Evolutionary conservation across 2,888 invertebrate species (phyloP).

Genomic region (Drosophila emarginata): DNA sequence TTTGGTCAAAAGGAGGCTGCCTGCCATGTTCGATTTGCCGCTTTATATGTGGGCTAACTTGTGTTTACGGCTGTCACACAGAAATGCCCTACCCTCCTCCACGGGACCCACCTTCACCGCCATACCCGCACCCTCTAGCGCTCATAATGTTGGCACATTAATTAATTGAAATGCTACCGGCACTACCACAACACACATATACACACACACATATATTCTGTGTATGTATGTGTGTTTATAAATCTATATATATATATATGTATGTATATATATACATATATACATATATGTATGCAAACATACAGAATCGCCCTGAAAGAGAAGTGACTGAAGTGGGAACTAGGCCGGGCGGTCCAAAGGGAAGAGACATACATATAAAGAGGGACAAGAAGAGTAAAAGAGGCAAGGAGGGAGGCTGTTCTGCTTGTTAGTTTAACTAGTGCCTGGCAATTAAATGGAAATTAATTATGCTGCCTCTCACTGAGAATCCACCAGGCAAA

Average conservation of each 20-base stretch:
- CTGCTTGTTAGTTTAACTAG: constrained; percentile 76
- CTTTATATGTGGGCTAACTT: constrained; percentile 71
- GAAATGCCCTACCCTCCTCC: constrained; percentile 13
- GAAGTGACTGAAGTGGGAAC: not conserved
- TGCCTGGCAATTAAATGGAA: constrained; percentile 72
- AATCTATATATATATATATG: not conserved
- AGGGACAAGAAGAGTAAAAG: not conserved
- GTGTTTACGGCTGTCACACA: constrained; percentile 68
- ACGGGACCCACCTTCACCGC: too few relatives aligned
- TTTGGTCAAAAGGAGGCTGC: constrained; percentile 23
- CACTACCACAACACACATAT: constrained; percentile 19
- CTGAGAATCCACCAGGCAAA: constrained; percentile 38
- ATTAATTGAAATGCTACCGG: constrained; percentile 75
- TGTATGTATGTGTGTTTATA: not conserved
- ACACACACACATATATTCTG: not conserved
- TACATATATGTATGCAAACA: not conserved
- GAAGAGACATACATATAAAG: not conserved
- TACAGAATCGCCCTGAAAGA: constrained; percentile 19
- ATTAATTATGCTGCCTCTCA: constrained; percentile 69
- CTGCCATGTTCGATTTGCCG: constrained; percentile 74
- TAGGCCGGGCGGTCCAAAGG: too few relatives aligned
- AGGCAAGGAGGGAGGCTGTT: constrained; percentile 38
- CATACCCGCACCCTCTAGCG: constrained; percentile 3
- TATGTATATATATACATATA: not conserved
- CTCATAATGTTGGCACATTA: constrained; percentile 76